phyloP scores from a whole-genome alignment of 2,888 invertebrate species.

The Tigriopus californicus region DNA sequence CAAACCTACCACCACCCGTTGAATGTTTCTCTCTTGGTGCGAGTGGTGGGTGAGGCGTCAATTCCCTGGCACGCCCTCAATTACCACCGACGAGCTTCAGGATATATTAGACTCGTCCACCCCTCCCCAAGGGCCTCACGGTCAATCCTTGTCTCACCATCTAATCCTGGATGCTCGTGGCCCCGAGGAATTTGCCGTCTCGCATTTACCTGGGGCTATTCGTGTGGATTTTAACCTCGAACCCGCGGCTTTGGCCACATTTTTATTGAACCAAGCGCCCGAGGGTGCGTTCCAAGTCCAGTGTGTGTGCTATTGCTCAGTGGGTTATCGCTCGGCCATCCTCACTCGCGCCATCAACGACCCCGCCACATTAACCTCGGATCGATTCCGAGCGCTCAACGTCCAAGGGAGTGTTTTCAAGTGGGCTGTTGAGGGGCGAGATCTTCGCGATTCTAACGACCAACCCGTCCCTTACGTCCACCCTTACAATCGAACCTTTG shows the following conservation, averaged over 20 bases:
- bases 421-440: slow-evolving; percentile 17
- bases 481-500: slow-evolving; percentile 16
- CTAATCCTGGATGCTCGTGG: slow-evolving; percentile 16
- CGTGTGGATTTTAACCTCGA: slow-evolving; percentile 1
- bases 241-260: background rate
- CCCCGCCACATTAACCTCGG: background rate
- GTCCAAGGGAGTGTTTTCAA: slow-evolving; percentile 18
- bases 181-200: slow-evolving; percentile 15
- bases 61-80: background rate
- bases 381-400: slow-evolving; percentile 6
- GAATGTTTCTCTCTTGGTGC: no score
- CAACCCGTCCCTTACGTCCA: slow-evolving; percentile 8
- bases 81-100: background rate
- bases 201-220: slow-evolving; percentile 14
- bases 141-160: no score
- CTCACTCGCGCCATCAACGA: slow-evolving; percentile 6
- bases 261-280: background rate
- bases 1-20: no score
- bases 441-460: slow-evolving; percentile 7
- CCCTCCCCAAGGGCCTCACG: no score
- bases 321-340: slow-evolving; percentile 17
- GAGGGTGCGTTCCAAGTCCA: background rate
- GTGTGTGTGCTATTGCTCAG: slow-evolving; percentile 16
- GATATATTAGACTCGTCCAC: background rate
- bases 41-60: background rate